A percentile compares a stretch with the other conserved stretches of the same genome.
phyloP scores from a whole-genome alignment of 1,140 invertebrate genomes.

The Hirudo medicinalis region DNA sequence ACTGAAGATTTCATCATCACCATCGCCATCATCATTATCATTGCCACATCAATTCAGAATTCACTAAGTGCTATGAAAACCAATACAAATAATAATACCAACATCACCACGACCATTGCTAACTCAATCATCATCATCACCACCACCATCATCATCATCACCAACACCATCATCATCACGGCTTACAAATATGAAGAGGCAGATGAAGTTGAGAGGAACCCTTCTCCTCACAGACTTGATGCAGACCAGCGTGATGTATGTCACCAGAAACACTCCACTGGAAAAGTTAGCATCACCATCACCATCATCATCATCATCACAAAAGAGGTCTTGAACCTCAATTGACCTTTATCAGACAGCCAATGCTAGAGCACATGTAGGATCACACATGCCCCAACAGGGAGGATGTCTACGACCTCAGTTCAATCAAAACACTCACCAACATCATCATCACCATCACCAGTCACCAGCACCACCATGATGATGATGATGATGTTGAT shows the following conservation, averaged over 20 bases:
- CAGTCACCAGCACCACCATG: no score
- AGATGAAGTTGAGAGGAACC: conserved; percentile 45
- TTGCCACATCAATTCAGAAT: no score
- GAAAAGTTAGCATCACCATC: no score
- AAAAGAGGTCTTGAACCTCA: no score
- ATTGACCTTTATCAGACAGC: no score
- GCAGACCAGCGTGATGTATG: conserved; percentile 22
- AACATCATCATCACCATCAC: neutral
- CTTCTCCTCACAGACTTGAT: conserved; percentile 39
- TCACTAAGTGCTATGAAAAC: neutral
- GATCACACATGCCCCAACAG: no score
- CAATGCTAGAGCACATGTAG: no score
- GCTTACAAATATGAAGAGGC: conserved; percentile 45
- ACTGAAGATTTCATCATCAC: no score
- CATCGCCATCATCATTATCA: no score
- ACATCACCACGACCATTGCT: neutral
- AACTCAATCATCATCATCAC: neutral
- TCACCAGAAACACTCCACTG: conserved; percentile 22
- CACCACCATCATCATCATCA: neutral
- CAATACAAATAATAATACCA: neutral
- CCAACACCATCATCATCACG: neutral
- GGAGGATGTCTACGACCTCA: no score
- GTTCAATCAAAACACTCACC: neutral
- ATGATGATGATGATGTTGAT: no score
- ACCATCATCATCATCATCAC: neutral